Percentiles rank a stretch among this genome's conserved stretches.
Conservation (phyloP, 2,888 invertebrate species). For the Sarcophaga subvicina region DNA sequence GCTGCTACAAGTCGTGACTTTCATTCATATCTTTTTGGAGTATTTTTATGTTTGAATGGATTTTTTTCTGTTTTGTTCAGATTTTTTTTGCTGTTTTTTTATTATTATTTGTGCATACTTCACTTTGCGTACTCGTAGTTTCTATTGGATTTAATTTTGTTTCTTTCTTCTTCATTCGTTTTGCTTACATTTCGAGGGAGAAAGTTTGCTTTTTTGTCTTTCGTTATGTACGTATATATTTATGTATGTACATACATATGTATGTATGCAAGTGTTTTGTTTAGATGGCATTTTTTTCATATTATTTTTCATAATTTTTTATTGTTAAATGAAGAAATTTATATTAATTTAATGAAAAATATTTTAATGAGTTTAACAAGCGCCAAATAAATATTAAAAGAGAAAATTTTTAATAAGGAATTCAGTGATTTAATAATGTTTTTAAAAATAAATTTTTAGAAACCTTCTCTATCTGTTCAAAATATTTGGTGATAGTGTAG, state of each 20-base stretch:
- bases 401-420: no score
- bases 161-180: conserved; percentile 2
- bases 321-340: conserved; percentile 1
- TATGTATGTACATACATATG: conserved; percentile 6
- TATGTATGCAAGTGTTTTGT: conserved; percentile 19
- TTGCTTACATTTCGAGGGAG: conserved; percentile 70
- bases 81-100: no score
- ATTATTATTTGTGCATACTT: conserved; percentile 42
- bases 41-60: conserved; percentile 39
- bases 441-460: no score
- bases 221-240: conserved; percentile 2
- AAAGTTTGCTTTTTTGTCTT: conserved; percentile 72
- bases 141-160: conserved; percentile 68
- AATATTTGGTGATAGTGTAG: no score
- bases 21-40: conserved; percentile 74
- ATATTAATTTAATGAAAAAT: conserved; percentile 8
- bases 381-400: no score
- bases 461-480: no score
- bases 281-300: conserved; percentile 38
- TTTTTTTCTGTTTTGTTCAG: not conserved
- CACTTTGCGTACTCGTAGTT: conserved; percentile 72
- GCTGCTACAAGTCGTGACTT: conserved; percentile 73
- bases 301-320: conserved; percentile 36
- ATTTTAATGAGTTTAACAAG: not conserved
- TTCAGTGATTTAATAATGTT: no score